Percentiles rank a stretch among this genome's conserved stretches.
These are phyloP conservation scores for Zaprionus nigranus DNA, from an alignment of 1,140 invertebrate species.

Conservation along the genomic window DNA sequence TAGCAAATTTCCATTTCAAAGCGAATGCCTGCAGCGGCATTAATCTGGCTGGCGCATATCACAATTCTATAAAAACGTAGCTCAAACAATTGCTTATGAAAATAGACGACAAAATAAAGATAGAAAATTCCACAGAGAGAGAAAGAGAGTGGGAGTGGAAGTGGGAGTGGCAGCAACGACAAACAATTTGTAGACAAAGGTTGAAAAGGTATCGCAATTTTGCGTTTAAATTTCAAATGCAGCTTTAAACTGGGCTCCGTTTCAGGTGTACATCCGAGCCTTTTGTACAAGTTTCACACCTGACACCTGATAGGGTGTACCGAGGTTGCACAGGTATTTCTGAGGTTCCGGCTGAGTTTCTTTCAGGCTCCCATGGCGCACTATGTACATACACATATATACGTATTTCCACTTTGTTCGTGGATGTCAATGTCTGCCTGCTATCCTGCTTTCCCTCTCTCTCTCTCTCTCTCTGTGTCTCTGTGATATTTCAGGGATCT, in stretches of 20 bases:
- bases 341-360: not conserved
- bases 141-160: not conserved
- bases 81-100: slow-evolving; percentile 55
- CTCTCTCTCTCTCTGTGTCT: not conserved
- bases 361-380: not conserved
- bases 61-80: slow-evolving; percentile 30
- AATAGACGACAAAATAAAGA: slow-evolving; percentile 33
- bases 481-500: not conserved
- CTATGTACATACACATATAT: not conserved
- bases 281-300: not conserved
- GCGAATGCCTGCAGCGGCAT: slow-evolving; percentile 39
- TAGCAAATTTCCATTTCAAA: slow-evolving; percentile 68
- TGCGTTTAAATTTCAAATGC: not conserved
- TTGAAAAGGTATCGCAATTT: not conserved
- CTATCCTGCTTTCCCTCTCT: too few species aligned
- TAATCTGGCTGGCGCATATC: slow-evolving; percentile 25
- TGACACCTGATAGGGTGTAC: not conserved
- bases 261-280: not conserved
- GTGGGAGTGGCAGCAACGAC: not conserved
- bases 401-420: slow-evolving; percentile 7
- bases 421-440: not conserved
- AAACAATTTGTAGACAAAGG: not conserved
- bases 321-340: not conserved
- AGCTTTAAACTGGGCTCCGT: not conserved
- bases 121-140: not conserved